phyloP scores from a whole-genome alignment of 2,888 invertebrate genomes.

The Apamea sordens region DNA sequence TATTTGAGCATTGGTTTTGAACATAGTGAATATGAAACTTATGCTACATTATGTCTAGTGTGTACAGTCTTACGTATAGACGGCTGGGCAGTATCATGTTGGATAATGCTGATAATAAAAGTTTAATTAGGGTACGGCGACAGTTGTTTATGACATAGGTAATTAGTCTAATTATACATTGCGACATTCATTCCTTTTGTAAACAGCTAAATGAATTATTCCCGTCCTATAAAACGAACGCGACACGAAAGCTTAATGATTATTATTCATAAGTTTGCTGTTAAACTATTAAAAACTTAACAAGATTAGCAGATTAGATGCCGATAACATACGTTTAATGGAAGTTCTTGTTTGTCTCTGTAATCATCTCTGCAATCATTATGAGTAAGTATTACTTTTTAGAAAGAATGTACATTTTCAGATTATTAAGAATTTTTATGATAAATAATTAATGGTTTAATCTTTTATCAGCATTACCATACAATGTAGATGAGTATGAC shows the following conservation, averaged over 20 bases:
- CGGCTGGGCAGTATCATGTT: slow-evolving; percentile 36
- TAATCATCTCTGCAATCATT: slow-evolving; percentile 6
- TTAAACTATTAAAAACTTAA: slow-evolving; percentile 34
- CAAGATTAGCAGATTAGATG: slow-evolving; percentile 19
- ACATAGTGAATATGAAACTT: slow-evolving; percentile 49
- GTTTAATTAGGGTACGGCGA: slow-evolving; percentile 14
- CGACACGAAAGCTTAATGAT: background rate
- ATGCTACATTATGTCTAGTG: slow-evolving; percentile 60
- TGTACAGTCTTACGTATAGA: slow-evolving; percentile 47
- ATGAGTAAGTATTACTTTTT: slow-evolving; percentile 5
- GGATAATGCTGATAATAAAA: slow-evolving; percentile 44
- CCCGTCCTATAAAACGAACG: slow-evolving; percentile 3
- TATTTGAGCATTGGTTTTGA: slow-evolving; percentile 71
- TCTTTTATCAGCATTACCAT: slow-evolving; percentile 28
- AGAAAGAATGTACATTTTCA: background rate
- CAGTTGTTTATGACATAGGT: slow-evolving; percentile 17
- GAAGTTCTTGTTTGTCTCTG: slow-evolving; percentile 5
- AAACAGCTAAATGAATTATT: slow-evolving; percentile 29
- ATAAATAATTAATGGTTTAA: slow-evolving; percentile 20
- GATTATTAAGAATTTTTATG: slow-evolving; percentile 37
- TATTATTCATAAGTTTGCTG: slow-evolving; percentile 1
- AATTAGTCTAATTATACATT: slow-evolving; percentile 31
- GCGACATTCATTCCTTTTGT: slow-evolving; percentile 14
- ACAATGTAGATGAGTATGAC: slow-evolving; percentile 5
- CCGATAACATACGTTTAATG: slow-evolving; percentile 6